Base-by-base conservation (phyloP, 2,888 invertebrate genomes). In the Epirrhoe tristata region DNA sequence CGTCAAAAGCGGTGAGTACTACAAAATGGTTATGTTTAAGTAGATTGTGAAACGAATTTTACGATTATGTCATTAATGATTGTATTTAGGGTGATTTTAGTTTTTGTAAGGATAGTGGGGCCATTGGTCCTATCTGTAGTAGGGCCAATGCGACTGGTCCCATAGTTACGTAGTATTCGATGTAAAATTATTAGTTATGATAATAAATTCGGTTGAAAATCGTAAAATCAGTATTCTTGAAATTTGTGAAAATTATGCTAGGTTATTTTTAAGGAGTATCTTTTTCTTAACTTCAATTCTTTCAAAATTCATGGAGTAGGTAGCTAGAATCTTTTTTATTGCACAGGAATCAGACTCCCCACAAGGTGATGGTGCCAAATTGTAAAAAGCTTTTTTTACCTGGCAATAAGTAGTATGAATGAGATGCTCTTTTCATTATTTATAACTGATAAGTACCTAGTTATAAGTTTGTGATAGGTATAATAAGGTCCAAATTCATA, bases 1-100 rank as follows among this genome's bases (percentile, higher is more conserved):
- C 93, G 97, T 98, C 80, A 96, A 96, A 87, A 92, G 88, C 87
- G 93, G 93, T 93, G 91, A 93, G 93, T 93, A 81, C 71, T 84
- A 83, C 75, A 81, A 85, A 64, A 78, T 89, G 70, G 81, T 82
- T 79, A 82, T 81, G 77, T 64, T 67, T 65, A 58, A 71, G 69
- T 66, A 74, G 67, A 62, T 69, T 68, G 54, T 66, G 58, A 63
- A 60, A 54, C 69, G 71, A 62, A 66, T 56, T 70, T 70, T 67
- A 74, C 66, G 71, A 63, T 71, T 57, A 70, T 60, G 17, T 17
- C 12, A 39, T 14, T 46, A 4, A 48, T 16, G 48, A 48, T 43
- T 48, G 16, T 48, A 48, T 16, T 46, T 12, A 16, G 16, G 7
- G 6, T 48, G 1, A 12, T 48, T 12, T 43, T 12, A 43, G 5